Base-by-base conservation (phyloP, 2,888 invertebrate species). In the Protodeltote pygarga region DNA sequence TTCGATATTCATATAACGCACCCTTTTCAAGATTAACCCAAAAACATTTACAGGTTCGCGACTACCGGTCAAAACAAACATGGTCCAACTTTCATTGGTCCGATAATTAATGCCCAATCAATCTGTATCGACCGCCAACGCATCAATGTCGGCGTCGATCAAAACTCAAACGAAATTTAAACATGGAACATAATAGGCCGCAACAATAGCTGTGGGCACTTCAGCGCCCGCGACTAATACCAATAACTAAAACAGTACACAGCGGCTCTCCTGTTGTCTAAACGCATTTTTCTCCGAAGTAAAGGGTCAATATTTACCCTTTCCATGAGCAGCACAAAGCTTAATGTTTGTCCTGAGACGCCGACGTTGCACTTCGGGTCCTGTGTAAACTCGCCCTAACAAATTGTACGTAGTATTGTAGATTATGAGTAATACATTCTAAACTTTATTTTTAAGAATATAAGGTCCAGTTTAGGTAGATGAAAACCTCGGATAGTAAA, bases 261-360 rank as follows among this genome's bases (percentile, higher is more conserved):
- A 88, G 78, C 79, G 85, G 80, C 76, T 67, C 70, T 65, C 77
- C 76, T 84, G 81, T 87, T 87, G 82, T 82, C 81, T 77, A 85
- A 87, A 87, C 88, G 89, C 88, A 91, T 92, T 90, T 90, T 92
- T 91, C 92, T 77, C 65, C 83, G 91, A 90, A 91, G 81, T 78
- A 80, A 81, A 85, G 77, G 80, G 76, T 81, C 79, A 91, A 92
- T 91, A 91, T 92, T 92, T 83, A 82, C 87, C 77, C 81, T 82
- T 79, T 79, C 83, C 79, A 83, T 89, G 85, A 87, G 86, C 83
- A 83, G 77, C 85, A 91, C 89, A 91, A 91, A 87, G 89, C 85
- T 78, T 85, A 68, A 83, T 88, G 87, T 92, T 92, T 91, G 87
- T 77, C 81, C 71, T n/a, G n/a, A n/a, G n/a, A n/a, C n/a, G n/a